Evolutionary conservation across 1,140 invertebrate species (phyloP).

Genomic region (Ips typographus): DNA sequence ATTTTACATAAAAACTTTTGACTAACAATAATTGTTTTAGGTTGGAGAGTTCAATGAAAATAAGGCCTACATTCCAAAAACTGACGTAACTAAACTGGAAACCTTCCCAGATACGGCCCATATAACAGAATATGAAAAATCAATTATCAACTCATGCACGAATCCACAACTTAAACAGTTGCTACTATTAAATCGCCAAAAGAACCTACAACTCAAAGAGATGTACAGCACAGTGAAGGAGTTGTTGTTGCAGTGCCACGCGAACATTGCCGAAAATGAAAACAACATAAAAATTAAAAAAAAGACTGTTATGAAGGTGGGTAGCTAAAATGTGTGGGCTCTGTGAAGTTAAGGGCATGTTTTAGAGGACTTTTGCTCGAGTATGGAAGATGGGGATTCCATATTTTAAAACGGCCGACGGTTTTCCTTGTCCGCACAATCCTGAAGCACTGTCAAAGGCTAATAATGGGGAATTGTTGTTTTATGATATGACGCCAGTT

Average conservation of each 20-base stretch:
- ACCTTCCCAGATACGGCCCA: conserved; percentile 12
- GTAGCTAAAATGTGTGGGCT: neutral
- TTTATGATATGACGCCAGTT: conserved; percentile 36
- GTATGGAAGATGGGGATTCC: conserved; percentile 44
- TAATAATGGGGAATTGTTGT: conserved; percentile 38
- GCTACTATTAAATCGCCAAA: conserved; percentile 38
- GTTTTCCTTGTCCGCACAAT: conserved; percentile 44
- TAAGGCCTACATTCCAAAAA: conserved; percentile 12
- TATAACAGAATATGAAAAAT: conserved; percentile 36
- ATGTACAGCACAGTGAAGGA: conserved; percentile 40
- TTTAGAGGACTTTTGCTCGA: neutral
- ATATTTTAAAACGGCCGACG: conserved; percentile 47
- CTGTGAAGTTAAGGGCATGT: neutral
- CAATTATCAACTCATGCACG: conserved; percentile 35
- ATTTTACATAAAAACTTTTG: neutral
- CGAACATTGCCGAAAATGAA: conserved; percentile 29
- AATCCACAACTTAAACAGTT: conserved; percentile 37
- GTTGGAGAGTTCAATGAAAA: conserved; percentile 12
- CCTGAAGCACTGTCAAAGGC: conserved; percentile 41
- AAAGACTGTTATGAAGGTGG: neutral
- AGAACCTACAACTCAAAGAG: conserved; percentile 39
- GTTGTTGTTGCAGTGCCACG: conserved; percentile 35
- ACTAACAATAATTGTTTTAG: neutral
- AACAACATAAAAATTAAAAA: conserved; percentile 24
- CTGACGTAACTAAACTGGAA: conserved; percentile 15